Conservation (phyloP, 2,113 vertebrate genomes). For the Callospermophilus lateralis region DNA sequence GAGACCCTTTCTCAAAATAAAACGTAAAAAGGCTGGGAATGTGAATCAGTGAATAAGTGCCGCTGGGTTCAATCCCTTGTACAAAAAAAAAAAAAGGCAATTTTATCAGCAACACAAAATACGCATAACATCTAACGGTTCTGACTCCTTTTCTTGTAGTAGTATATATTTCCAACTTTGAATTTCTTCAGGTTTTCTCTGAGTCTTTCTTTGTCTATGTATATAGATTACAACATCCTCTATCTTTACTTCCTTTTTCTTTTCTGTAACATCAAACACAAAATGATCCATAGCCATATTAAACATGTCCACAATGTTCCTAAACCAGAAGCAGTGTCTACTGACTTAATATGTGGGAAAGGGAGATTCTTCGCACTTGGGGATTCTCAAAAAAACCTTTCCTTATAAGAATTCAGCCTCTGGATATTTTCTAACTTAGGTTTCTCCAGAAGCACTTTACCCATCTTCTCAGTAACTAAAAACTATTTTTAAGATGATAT, state of each 20-base stretch:
- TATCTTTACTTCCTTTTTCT: neutral
- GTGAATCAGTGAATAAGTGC: too few relatives aligned
- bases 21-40: too few relatives aligned
- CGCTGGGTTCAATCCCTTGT: too few relatives aligned
- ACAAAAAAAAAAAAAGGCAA: neutral
- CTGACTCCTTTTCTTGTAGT: neutral
- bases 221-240: neutral
- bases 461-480: constrained; percentile 54
- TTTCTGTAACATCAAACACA: neutral
- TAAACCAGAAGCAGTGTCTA: neutral
- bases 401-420: neutral
- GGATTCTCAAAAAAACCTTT: neutral
- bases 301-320: neutral
- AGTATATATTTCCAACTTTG: neutral
- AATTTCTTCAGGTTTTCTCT: neutral
- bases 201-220: neutral
- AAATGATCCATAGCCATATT: neutral
- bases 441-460: neutral
- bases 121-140: neutral
- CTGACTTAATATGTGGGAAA: neutral
- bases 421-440: neutral
- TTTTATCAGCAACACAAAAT: neutral
- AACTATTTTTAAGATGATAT: constrained; percentile 56
- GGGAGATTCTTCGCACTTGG: neutral
- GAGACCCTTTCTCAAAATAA: too few relatives aligned